These are phyloP conservation scores for Gerris lacustris DNA, from an alignment of 2,888 invertebrate genomes.

Conservation along the genomic window DNA sequence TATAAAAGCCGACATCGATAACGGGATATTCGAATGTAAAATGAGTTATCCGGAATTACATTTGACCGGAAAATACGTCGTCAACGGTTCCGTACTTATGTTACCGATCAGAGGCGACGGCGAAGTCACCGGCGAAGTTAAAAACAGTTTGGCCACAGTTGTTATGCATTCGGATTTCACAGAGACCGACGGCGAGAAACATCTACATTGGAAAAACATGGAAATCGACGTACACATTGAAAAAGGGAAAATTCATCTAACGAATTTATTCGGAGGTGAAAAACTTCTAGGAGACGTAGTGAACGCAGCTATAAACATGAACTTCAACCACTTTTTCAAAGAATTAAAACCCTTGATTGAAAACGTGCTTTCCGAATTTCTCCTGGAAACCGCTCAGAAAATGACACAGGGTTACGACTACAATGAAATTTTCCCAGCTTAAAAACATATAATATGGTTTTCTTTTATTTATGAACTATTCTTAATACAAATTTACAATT, in stretches of 20 bases:
- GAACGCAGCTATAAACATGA: slow-evolving; percentile 48
- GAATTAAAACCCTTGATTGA: slow-evolving; percentile 45
- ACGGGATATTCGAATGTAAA: not conserved
- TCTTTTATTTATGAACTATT: too few relatives aligned
- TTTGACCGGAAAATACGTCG: not conserved
- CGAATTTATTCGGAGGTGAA: slow-evolving; percentile 50
- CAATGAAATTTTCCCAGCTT: slow-evolving; percentile 25
- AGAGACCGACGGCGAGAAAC: not conserved
- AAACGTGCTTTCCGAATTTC: slow-evolving; percentile 27
- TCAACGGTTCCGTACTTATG: not conserved
- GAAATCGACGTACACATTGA: slow-evolving; percentile 29
- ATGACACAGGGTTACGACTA: slow-evolving; percentile 27
- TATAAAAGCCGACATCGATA: not conserved
- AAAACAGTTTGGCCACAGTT: not conserved
- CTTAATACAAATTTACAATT: too few relatives aligned
- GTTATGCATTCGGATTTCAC: not conserved
- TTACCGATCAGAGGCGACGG: not conserved
- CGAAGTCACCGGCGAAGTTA: not conserved
- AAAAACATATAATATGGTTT: too few relatives aligned
- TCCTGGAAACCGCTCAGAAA: slow-evolving; percentile 27
- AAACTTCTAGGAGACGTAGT: slow-evolving; percentile 38
- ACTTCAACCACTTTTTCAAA: slow-evolving; percentile 45
- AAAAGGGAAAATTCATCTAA: slow-evolving; percentile 41
- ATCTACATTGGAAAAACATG: not conserved
- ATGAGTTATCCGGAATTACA: not conserved